phyloP scores from a whole-genome alignment of 2,888 invertebrate genomes.

The Pachycephus smyrnensis region DNA sequence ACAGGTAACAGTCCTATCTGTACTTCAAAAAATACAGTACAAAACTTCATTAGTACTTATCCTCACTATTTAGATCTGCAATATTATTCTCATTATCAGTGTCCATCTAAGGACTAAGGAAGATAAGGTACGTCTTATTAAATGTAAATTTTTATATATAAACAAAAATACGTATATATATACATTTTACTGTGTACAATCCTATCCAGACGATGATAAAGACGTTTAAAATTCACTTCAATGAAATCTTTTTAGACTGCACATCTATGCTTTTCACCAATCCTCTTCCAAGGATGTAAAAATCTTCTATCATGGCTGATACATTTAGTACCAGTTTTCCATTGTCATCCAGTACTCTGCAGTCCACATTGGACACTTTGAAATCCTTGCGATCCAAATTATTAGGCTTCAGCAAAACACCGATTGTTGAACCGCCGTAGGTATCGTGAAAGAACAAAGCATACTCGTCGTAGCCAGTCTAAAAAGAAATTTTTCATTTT shows the following conservation, averaged over 20 bases:
- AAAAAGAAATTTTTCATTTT: slow-evolving; percentile 44
- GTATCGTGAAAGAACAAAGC: slow-evolving; percentile 91
- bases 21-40: too few relatives aligned
- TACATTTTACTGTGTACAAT: too few relatives aligned
- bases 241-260: slow-evolving; percentile 34
- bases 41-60: too few relatives aligned
- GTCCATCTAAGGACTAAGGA: too few relatives aligned
- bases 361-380: slow-evolving; percentile 77
- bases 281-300: slow-evolving; percentile 76
- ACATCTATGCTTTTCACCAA: slow-evolving; percentile 73
- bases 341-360: slow-evolving; percentile 67
- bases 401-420: slow-evolving; percentile 85
- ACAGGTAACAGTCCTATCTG: too few relatives aligned
- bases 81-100: too few relatives aligned
- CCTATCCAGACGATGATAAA: too few relatives aligned
- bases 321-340: slow-evolving; percentile 73
- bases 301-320: slow-evolving; percentile 79
- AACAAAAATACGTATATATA: too few relatives aligned
- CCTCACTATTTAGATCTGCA: too few relatives aligned
- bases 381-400: slow-evolving; percentile 75
- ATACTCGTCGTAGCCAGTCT: slow-evolving; percentile 80
- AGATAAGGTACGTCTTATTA: too few relatives aligned
- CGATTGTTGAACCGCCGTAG: slow-evolving; percentile 88
- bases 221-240: neutral
- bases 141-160: too few relatives aligned